Base-by-base conservation (phyloP, 2,113 vertebrate species). In the Cervus canadensis region DNA sequence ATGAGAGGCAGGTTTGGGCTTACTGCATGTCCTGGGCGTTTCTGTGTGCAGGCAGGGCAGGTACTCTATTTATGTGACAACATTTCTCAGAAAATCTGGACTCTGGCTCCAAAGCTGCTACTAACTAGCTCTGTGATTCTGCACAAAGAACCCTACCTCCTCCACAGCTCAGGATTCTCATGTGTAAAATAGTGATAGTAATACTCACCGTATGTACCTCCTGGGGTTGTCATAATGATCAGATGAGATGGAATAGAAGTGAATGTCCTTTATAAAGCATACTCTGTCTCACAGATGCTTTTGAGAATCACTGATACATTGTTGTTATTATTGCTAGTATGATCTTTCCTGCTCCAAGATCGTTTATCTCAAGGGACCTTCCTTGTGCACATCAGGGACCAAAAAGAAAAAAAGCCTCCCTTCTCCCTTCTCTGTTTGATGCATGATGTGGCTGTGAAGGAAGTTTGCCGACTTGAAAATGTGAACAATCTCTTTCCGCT, bases 401-500 rank as follows among this genome's bases (percentile, higher is more conserved):
- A 52, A 79, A 56, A 81, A 26, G 12, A 19, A 45, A 79, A 86
- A 40, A 48, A 28, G 21, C n/a, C 21, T 40, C 52, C 81, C 13
- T 12, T n/a, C 43, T 95, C 36, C 56, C 83, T 79, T 83, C 56
- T 78, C 60, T 26, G 23, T 50, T 86, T 97, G 94, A 97, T 90
- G 54, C 71, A 89, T 89, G 62, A 23, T 76, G 48, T 62, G n/a
- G 9, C 78, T 87, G 26, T 81, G 60, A 91, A 96, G 78, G 88
- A 71, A 93, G 62, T 91, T 94, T 96, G 88, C 60, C 0, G 2
- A 86, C 88, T 87, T 79, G 28, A 83, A 98, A 96, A 89, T 87
- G 19, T 95, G 97, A 98, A 97, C 94, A 95, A 90, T n/a, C 76
- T 96, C 78, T 97, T 97, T 97, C 78, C 36, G 48, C 56, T 13